Evolutionary conservation across 2,888 invertebrate species (phyloP), one percentile per base, ranked within the genome.

Genomic region (Andrena flavipes): DNA sequence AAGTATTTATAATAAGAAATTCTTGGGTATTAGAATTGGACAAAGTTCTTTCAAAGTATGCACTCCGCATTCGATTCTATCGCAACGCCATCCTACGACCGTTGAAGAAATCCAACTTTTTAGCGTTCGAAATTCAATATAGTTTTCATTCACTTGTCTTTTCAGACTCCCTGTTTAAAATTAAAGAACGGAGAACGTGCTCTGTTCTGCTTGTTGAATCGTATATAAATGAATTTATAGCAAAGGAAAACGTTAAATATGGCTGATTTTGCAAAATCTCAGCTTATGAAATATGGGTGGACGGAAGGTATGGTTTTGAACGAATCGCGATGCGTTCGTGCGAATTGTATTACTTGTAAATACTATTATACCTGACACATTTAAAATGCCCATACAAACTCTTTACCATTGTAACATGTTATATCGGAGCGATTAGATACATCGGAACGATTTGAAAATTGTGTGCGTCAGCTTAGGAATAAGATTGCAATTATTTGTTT

Each of bases 251-350:
- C 13, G 29, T 35, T 23, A 51, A 82, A 76, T 16, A 92, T 93
- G 92, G 76, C 91, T 42, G 95, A 96, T 94, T 97, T 97, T 94
- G 97, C 96, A 10, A 95, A 95, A 87, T 95, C 96, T 80, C 96
- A 97, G 90, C 93, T 97, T 13, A 95, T 96, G 88, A 97, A 97
- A 94, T 97, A 96, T 91, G 97, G 97, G 26, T 97, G 97, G 97
- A 95, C 94, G 72, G 95, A 96, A 94, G 96, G 96, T 96, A 94
- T 60, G 76, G 8, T 64, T 10, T 67, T 7, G 7, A 3, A 42
- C 49, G 0, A 33, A n/a, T 62, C 20, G 20, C 49, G 7, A 4
- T 3, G 35, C n/a, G 29, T n/a, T 7, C 0, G 16, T 30, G 20
- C 6, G 48, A 56, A 68, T 68, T n/a, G 26, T 35, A 35, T 30